Evolutionary conservation across 2,888 invertebrate species (phyloP), one percentile per base, ranked within the genome.

Genomic region (Eristalis tenax): DNA sequence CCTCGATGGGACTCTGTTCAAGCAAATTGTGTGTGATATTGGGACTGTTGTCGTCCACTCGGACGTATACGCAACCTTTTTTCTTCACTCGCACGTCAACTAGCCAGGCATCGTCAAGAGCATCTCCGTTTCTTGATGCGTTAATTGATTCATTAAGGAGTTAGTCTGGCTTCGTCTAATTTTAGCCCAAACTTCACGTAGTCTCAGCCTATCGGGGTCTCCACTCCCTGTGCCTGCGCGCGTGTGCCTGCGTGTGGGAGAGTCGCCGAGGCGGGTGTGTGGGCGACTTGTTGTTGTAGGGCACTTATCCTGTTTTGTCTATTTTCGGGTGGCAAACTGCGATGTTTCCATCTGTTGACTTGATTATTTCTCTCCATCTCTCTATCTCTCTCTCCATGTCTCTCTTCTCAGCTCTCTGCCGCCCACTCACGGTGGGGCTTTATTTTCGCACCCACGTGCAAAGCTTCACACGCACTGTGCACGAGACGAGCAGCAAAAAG

Each of bases 91-190:
- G 50, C 10, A 32, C n/a, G 18, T 40, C 35, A 23, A 15, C 28
- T 4, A 6, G 32, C 2, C 38, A 32, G n/a, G 13, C 59, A 11
- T 13, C 4, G 26, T 23, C 28, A 65, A 65, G 32, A 65, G 59
- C 15, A 59, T 59, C 59, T 22, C 26, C 26, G 26, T 26, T 26
- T 43, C 23, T 57, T 28, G 63, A 66, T 40, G 68, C 50, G 80
- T 43, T 81, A 81, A 75, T 81, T 81, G 74, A 81, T 75, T 75
- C 74, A 81, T 81, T 74, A 57, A 59, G 59, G 61, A 68, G 35
- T 61, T 35, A 26, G 35, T 28, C 61, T 66, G 50, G 35, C 32
- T n/a, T 40, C 68, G 68, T 59, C 79, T 73, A 61, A 71, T 71
- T 66, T 79, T 71, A 59, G 57, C 18, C 23, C 71, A 35, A 22